These are phyloP conservation scores for Epiblema foenella DNA, from an alignment of 2,888 invertebrate species.

Conservation along the genomic window DNA sequence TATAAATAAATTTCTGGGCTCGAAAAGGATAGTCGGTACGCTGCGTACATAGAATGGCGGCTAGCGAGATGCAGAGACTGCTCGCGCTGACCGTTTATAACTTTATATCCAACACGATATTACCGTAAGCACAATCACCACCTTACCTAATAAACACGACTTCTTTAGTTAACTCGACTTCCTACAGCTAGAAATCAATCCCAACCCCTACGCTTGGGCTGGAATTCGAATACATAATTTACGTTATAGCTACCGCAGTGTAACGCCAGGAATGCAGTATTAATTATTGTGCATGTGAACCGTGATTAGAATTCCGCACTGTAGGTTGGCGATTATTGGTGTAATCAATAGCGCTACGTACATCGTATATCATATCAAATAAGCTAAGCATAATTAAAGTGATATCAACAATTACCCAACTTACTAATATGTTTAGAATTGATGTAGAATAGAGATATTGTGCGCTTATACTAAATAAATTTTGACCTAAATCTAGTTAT, in stretches of 20 bases:
- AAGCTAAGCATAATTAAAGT: conserved; percentile 34
- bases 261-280: conserved; percentile 29
- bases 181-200: not conserved
- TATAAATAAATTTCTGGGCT: conserved; percentile 13
- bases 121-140: not conserved
- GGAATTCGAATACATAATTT: conserved; percentile 8
- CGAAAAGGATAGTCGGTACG: conserved; percentile 10
- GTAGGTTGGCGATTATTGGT: conserved; percentile 30
- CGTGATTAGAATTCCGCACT: conserved; percentile 37
- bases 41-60: conserved; percentile 13
- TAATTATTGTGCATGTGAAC: conserved; percentile 36
- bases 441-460: conserved; percentile 21
- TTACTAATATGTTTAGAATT: conserved; percentile 8
- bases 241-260: conserved; percentile 23
- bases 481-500: conserved; percentile 18
- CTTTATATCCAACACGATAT: not conserved
- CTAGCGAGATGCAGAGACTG: not conserved
- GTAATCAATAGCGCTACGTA: conserved; percentile 35
- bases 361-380: conserved; percentile 8
- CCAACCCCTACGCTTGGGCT: not conserved
- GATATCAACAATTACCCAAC: conserved; percentile 20
- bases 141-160: conserved; percentile 8
- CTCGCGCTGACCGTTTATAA: not conserved
- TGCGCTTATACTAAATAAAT: conserved; percentile 13
- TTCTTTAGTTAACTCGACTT: not conserved